Evolutionary conservation across 2,888 invertebrate species (phyloP).

Genomic region (Scrobipalpa atriplicella): DNA sequence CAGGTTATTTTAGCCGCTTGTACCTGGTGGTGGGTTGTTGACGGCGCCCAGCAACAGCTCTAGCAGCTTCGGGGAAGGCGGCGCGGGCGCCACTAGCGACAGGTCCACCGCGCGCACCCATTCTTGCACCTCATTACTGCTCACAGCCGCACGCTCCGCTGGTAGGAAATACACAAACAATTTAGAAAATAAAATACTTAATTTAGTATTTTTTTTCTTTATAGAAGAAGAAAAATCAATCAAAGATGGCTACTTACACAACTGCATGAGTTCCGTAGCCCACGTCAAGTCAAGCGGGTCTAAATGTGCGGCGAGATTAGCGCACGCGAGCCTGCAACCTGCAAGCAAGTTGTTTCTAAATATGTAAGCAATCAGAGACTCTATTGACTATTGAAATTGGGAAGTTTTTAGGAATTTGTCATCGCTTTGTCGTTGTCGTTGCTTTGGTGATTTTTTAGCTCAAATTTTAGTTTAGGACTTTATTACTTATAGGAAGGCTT

Average conservation of each 20-base stretch:
- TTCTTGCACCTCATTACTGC: conserved; percentile 51
- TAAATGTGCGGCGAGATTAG: conserved; percentile 58
- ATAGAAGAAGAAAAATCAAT: no score
- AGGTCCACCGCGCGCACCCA: conserved; percentile 71
- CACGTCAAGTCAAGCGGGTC: conserved; percentile 63
- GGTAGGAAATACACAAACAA: background rate
- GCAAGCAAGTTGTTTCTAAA: no score
- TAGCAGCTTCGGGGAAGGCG: conserved; percentile 59
- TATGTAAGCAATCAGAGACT: no score
- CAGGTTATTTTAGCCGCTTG: no score
- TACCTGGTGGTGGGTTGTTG: conserved; percentile 54
- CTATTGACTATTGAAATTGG: no score
- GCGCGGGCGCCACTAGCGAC: conserved; percentile 63
- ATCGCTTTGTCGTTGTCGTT: no score
- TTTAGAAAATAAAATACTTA: no score
- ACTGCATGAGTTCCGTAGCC: conserved; percentile 68
- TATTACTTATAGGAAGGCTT: no score
- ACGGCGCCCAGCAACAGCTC: conserved; percentile 53
- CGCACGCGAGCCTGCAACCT: conserved; percentile 62
- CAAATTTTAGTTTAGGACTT: no score
- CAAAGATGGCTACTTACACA: conserved; percentile 65
- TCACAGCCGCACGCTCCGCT: conserved; percentile 62
- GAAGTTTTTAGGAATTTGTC: no score
- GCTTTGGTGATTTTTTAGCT: no score
- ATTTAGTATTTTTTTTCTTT: no score